Evolutionary conservation across 2,888 invertebrate species (phyloP), one percentile per base, ranked within the genome.

Genomic region (Rhamphomyia laevipes): DNA sequence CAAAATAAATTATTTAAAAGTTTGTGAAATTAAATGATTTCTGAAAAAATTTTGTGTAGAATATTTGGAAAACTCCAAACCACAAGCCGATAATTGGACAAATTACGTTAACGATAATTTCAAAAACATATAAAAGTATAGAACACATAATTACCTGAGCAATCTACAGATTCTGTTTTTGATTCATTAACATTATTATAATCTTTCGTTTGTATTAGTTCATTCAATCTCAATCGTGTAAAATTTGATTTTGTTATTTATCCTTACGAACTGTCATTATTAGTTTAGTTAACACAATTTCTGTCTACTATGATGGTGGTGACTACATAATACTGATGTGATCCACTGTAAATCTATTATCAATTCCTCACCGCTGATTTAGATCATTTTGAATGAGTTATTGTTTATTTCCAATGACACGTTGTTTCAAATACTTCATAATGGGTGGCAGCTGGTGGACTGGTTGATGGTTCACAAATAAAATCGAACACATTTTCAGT

Each of bases 181-280:
- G 87, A 81, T 47, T 92, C 92, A 68, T 94, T 92, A 71, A 95
- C 95, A 53, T 93, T 93, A 74, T 95, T 95, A n/a, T n/a, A n/a
- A 73, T 89, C 92, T 56, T 95, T 93, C 93, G 95, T 94, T 72
- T 95, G 92, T 73, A 95, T 93, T 42, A 96, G 80, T 1, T 95
- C 95, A 65, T 95, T n/a, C n/a, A n/a, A n/a, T n/a, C n/a, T 95
- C 57, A 96, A 75, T 0, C 92, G 95, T 4, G 93, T 93, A 51
- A 84, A 83, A 58, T 71, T 58, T 70, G 75, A 67, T 56, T 71
- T 68, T 40, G 65, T 70, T 56, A 73, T 71, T 51, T 63, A 53
- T 61, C 63, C 62, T 51, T 56, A 57, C 57, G 62, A 66, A 53
- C 59, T 68, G 56, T 54, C 61, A 31, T 49, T 47, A 33, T 42